phyloP scores from a whole-genome alignment of 2,888 invertebrate genomes.

The Biston betularia region DNA sequence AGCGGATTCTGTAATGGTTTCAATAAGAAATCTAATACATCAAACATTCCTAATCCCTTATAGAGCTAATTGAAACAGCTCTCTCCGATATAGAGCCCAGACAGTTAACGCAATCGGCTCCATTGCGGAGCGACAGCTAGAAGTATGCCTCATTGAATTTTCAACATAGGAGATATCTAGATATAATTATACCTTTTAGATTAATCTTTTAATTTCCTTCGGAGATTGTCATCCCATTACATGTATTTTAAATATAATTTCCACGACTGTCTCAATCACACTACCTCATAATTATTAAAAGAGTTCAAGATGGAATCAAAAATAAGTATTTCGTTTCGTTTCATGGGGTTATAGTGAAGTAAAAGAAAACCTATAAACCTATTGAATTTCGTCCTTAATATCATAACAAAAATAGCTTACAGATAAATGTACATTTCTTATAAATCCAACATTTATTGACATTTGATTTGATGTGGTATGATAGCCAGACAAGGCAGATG shows the following conservation, averaged over 20 bases:
- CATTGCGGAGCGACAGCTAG: conserved; percentile 60
- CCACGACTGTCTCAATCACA: too few relatives aligned
- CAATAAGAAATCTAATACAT: conserved; percentile 17
- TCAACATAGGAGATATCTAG: conserved; percentile 59
- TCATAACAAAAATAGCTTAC: neutral
- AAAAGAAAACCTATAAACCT: too few relatives aligned
- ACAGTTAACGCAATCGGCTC: conserved; percentile 53
- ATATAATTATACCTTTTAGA: conserved; percentile 48
- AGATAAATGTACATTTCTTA: neutral
- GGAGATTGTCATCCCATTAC: too few relatives aligned
- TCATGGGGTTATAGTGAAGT: too few relatives aligned
- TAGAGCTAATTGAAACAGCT: conserved; percentile 33
- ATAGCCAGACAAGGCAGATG: conserved; percentile 14
- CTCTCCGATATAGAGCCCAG: conserved; percentile 36
- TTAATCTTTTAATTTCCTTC: conserved; percentile 51
- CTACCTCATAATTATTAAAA: too few relatives aligned
- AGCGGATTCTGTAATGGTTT: conserved; percentile 3
- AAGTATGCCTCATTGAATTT: conserved; percentile 71
- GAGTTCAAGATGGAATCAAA: too few relatives aligned
- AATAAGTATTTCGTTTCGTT: too few relatives aligned
- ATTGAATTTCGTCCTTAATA: neutral
- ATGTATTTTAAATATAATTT: too few relatives aligned
- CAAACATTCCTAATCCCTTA: conserved; percentile 26
- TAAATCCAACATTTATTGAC: neutral
- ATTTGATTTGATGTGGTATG: neutral